Base-by-base conservation (phyloP, 2,113 vertebrate species). In the Oryzias curvinotus region DNA sequence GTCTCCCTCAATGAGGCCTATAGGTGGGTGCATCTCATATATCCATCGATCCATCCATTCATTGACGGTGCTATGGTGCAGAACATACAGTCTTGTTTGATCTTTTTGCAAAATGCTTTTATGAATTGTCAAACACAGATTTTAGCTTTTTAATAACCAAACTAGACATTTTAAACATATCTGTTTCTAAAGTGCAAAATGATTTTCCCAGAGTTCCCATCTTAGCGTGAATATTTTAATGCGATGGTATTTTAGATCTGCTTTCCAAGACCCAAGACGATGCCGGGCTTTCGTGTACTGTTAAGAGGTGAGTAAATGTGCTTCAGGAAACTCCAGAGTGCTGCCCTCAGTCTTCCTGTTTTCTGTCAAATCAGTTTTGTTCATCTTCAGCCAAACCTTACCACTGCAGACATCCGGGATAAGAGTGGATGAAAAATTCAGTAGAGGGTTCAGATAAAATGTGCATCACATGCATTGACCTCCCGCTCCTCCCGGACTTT, bases 331-430 rank as follows among this genome's bases (percentile, higher is more conserved):
- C 44, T 54, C 41, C 18, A 14, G 62, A 30, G 69, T 44, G 43
- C 12, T 10, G 43, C 13, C 64, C 48, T 62, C 26, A 2, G 18
- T 52, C 68, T 44, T 19, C 50, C 45, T 7, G 14, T 41, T 65
- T 56, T 14, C 44, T 12, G 14, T 17, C 21, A 49, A 52, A 25
- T 50, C 44, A 43, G 1, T 55, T 23, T 52, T 23, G 28, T 52
- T 42, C 15, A 5, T 52, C 30, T 46, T 30, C 12, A 49, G 13
- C 52, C 36, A 49, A 25, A 14, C 30, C 45, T 8, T 42, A 42
- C 15, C 23, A 68, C 19, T 41, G 18, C 13, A 67, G 45, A 58
- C 68, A 59, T 62, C 16, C 48, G 41, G 6, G 56, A 42, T 26
- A 3, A 47, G n/a, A 10, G 4, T 36, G 36, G 36, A 36, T 36